These are phyloP conservation scores for Eupsittula cactorum DNA, from an alignment of 2,113 vertebrate species.

Conservation along the genomic window DNA sequence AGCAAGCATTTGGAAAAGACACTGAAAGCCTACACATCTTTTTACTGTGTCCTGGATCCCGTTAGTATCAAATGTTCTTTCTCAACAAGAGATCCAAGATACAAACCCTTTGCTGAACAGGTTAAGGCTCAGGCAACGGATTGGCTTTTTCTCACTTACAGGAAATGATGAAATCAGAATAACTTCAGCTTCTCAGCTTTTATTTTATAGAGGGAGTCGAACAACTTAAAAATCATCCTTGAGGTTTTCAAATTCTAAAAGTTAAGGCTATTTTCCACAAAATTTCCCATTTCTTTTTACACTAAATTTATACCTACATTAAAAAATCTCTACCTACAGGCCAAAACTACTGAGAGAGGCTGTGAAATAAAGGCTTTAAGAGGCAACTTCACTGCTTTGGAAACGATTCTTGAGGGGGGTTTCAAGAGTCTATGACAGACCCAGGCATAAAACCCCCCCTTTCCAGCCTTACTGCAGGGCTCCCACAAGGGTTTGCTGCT, in stretches of 20 bases:
- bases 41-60: neutral
- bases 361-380: neutral
- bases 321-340: neutral
- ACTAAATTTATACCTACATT: neutral
- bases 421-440: neutral
- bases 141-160: neutral
- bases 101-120: neutral
- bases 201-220: neutral
- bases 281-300: neutral
- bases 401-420: neutral
- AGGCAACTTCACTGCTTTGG: neutral
- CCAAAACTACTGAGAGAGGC: neutral
- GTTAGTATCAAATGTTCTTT: neutral
- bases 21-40: neutral
- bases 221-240: fast-evolving
- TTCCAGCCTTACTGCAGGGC: neutral
- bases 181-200: neutral
- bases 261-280: neutral
- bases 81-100: neutral
- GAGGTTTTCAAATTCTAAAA: neutral
- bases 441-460: neutral
- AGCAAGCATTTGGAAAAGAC: neutral
- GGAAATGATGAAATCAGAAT: neutral
- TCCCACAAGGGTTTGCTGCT: fast-evolving
- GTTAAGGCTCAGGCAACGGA: neutral